phyloP scores from a whole-genome alignment of 2,113 vertebrate genomes.

The Haplotaxodon microlepis region DNA sequence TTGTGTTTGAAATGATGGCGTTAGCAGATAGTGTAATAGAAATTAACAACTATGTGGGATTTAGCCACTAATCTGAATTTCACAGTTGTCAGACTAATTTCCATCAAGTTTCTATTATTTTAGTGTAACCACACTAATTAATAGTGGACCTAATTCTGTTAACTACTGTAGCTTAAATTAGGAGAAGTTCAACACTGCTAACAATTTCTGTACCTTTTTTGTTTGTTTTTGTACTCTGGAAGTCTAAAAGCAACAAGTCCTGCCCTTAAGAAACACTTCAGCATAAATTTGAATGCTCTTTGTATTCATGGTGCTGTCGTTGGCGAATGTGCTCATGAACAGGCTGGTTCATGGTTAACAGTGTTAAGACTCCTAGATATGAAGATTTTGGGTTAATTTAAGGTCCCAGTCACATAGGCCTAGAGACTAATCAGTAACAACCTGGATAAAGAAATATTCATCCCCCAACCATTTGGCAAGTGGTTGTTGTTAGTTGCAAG shows the following conservation, averaged over 20 bases:
- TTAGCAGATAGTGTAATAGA: background rate
- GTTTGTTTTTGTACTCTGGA: background rate
- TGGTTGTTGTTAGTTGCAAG: background rate
- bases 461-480: background rate
- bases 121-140: background rate
- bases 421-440: background rate
- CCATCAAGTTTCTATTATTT: background rate
- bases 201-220: background rate
- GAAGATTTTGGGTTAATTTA: background rate
- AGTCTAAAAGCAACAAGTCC: background rate
- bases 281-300: background rate
- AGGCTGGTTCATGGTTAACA: background rate
- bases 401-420: background rate
- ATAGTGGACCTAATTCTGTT: background rate
- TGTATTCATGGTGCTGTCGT: too few relatives aligned
- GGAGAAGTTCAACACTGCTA: background rate
- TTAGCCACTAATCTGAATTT: background rate
- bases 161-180: background rate
- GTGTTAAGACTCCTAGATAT: background rate
- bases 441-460: background rate
- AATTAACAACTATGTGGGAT: background rate
- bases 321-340: background rate
- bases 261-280: background rate
- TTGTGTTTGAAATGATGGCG: background rate
- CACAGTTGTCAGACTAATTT: background rate